Percentiles rank a stretch among this genome's conserved stretches.
These are phyloP conservation scores for Dynastes maya DNA, from an alignment of 2,888 invertebrate genomes.

Conservation along the genomic window DNA sequence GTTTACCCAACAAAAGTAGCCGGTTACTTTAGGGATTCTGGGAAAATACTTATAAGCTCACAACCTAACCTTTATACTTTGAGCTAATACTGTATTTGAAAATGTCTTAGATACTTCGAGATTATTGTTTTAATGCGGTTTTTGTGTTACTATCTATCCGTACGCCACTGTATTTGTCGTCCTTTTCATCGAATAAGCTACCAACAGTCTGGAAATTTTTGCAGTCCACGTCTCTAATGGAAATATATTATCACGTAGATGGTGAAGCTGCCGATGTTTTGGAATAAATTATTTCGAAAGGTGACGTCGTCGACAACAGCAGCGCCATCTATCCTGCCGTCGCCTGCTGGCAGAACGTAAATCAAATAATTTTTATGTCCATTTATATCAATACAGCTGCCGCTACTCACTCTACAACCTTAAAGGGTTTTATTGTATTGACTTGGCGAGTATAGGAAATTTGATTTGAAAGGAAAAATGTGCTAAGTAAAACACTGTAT, in stretches of 20 bases:
- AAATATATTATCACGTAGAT: constrained; percentile 30
- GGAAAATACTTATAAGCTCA: background rate
- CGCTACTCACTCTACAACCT: background rate
- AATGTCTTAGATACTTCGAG: too few relatives aligned
- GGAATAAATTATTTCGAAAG: constrained; percentile 34
- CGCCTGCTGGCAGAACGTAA: constrained; percentile 4
- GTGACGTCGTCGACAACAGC: constrained; percentile 19
- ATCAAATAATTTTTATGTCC: constrained; percentile 38
- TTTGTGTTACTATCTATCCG: too few relatives aligned
- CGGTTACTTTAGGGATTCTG: too few relatives aligned
- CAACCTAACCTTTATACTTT: background rate
- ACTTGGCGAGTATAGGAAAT: too few relatives aligned
- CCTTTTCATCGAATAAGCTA: constrained; percentile 17
- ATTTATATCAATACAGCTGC: constrained; percentile 18
- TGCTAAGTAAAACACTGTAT: too few relatives aligned
- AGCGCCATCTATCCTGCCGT: background rate
- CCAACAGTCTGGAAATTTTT: constrained; percentile 9
- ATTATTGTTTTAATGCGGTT: too few relatives aligned
- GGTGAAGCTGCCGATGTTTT: background rate
- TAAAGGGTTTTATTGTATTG: too few relatives aligned
- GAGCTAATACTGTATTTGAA: too few relatives aligned
- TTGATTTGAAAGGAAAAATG: too few relatives aligned
- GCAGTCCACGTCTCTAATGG: constrained; percentile 16
- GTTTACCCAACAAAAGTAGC: too few relatives aligned
- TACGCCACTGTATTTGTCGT: background rate